Conservation (phyloP, 2,113 vertebrate species). For the Apaloderma vittatum region DNA sequence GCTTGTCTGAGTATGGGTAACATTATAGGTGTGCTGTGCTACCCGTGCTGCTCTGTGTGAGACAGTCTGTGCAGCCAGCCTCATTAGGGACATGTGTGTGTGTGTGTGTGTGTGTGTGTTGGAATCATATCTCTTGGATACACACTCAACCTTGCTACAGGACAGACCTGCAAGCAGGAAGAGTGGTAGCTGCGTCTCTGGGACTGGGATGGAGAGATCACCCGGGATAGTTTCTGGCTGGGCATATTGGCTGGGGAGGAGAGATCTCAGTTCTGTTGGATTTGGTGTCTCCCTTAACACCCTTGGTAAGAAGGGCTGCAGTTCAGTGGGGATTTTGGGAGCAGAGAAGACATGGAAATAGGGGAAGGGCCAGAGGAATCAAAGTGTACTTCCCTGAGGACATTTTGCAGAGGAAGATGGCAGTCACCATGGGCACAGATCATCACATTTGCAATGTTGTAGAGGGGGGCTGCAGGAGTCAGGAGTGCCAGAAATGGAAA, state of each 20-base stretch:
- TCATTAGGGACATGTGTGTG: not conserved
- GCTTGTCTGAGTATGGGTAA: not conserved
- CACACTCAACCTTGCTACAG: not conserved
- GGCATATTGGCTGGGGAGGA: not conserved
- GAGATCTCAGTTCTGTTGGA: accelerated
- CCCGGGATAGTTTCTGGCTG: not conserved
- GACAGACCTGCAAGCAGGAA: not conserved
- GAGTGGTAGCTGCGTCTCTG: not conserved
- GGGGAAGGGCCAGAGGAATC: not conserved
- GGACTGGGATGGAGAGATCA: not conserved
- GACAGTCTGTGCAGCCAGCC: not conserved
- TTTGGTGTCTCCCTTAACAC: not conserved
- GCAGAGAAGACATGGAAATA: not conserved
- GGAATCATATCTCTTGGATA: not conserved
- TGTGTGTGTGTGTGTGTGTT: too few relatives aligned
- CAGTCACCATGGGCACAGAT: not conserved
- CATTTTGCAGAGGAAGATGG: not conserved
- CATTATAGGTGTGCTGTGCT: not conserved
- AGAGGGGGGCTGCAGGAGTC: not conserved
- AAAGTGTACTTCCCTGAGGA: not conserved
- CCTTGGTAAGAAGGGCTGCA: not conserved
- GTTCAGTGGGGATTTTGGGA: not conserved
- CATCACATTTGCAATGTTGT: not conserved
- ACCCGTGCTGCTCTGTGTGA: accelerated
- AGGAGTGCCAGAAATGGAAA: slow-evolving; percentile 10